phyloP scores from a whole-genome alignment of 2,113 vertebrate genomes.

The Pelvicachromis taeniatus region DNA sequence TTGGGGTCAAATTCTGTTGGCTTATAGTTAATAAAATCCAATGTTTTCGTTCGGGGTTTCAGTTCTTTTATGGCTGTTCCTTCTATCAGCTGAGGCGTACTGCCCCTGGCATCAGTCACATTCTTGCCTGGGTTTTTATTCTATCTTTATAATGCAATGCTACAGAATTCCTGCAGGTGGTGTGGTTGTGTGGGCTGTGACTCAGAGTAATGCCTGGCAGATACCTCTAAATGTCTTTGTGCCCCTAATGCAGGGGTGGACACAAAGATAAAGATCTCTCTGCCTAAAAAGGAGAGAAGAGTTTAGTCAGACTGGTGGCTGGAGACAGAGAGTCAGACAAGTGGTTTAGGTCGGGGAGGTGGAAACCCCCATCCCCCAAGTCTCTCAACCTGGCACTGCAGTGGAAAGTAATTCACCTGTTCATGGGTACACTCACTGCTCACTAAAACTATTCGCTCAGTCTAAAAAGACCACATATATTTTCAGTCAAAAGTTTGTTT shows the following conservation, averaged over 20 bases:
- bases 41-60: background rate
- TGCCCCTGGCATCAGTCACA: background rate
- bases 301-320: conserved; percentile 42
- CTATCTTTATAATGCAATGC: conserved; percentile 9
- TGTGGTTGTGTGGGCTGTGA: conserved; percentile 45
- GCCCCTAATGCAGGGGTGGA: conserved; percentile 22
- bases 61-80: background rate
- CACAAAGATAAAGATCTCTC: conserved; percentile 54
- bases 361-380: background rate
- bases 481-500: background rate
- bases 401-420: conserved; percentile 18
- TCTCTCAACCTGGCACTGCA: background rate
- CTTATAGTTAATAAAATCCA: background rate
- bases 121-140: background rate
- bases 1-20: background rate
- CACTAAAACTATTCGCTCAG: background rate
- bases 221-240: conserved; percentile 32
- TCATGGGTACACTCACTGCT: background rate
- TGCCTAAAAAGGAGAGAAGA: conserved; percentile 57
- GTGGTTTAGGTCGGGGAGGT: conserved; percentile 26
- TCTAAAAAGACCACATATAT: background rate
- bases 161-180: conserved; percentile 55
- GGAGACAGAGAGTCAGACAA: conserved; percentile 34
- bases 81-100: background rate
- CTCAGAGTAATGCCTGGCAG: background rate